These are phyloP conservation scores for Pheucticus melanocephalus DNA, from an alignment of 2,113 vertebrate genomes.

Conservation along the genomic window DNA sequence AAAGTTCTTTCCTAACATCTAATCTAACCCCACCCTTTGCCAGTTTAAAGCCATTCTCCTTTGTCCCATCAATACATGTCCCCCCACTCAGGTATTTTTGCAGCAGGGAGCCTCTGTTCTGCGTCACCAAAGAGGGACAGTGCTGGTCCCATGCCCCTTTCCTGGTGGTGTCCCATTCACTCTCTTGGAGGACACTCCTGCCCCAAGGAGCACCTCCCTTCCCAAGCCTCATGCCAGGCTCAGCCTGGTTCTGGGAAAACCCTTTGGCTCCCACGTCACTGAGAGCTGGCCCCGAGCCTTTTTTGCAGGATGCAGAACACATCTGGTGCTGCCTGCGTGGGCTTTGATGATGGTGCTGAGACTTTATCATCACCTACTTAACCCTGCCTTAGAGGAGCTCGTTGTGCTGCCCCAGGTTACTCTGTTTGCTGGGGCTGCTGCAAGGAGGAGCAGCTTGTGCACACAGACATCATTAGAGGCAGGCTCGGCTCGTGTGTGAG, in stretches of 20 bases:
- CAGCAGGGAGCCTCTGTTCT: background rate
- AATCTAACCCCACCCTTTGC: background rate
- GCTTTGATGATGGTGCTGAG: background rate
- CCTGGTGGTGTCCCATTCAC: background rate
- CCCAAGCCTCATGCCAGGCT: background rate
- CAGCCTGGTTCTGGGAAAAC: background rate
- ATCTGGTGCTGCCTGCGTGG: background rate
- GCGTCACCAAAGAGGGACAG: rapidly evolving
- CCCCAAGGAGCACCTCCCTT: background rate
- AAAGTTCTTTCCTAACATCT: background rate
- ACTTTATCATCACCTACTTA: conserved; percentile 8
- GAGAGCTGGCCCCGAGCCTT: background rate
- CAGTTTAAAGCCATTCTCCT: background rate
- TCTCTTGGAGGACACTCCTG: background rate
- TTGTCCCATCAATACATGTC: background rate
- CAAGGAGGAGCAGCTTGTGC: background rate
- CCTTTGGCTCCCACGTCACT: background rate
- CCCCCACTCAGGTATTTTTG: background rate
- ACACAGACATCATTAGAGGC: background rate
- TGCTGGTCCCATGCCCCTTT: background rate
- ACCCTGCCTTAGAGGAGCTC: background rate
- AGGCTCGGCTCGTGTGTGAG: background rate
- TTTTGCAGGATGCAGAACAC: background rate
- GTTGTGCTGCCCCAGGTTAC: background rate
- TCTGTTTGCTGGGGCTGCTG: background rate